phyloP scores from a whole-genome alignment of 2,797 vertebrate species.

The Hydrophis major region DNA sequence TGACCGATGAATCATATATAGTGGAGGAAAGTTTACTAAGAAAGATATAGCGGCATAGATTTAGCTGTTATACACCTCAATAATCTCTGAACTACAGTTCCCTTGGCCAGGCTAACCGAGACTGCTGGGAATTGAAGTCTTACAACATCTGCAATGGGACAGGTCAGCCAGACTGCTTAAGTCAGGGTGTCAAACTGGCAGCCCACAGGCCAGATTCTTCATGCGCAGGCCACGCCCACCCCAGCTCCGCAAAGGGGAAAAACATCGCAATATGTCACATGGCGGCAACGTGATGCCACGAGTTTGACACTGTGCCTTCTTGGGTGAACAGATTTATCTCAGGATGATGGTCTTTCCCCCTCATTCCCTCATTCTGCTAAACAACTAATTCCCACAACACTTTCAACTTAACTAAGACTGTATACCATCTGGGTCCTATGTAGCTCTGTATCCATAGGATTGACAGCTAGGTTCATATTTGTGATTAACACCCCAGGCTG shows the following conservation, averaged over 20 bases:
- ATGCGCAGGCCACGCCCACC: too few relatives aligned
- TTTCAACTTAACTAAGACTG: too few relatives aligned
- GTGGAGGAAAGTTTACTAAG: background rate
- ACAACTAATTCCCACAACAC: too few relatives aligned
- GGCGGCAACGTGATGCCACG: rapidly evolving
- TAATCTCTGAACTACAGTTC: background rate
- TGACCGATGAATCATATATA: background rate
- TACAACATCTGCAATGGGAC: background rate
- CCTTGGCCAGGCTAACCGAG: background rate
- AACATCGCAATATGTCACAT: too few relatives aligned
- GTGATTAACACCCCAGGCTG: background rate
- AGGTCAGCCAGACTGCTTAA: background rate
- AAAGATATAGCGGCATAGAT: background rate
- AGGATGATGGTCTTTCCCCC: background rate
- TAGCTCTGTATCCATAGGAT: background rate
- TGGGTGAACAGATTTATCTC: background rate
- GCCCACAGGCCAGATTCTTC: too few relatives aligned
- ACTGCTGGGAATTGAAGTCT: background rate
- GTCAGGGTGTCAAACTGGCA: too few relatives aligned
- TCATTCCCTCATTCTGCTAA: too few relatives aligned
- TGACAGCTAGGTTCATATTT: background rate
- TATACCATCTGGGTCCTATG: background rate
- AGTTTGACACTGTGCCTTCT: background rate
- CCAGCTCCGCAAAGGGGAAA: too few relatives aligned
- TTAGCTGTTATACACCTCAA: background rate